Base-by-base conservation (phyloP, 2,888 invertebrate genomes). In the Aplocera efformata region DNA sequence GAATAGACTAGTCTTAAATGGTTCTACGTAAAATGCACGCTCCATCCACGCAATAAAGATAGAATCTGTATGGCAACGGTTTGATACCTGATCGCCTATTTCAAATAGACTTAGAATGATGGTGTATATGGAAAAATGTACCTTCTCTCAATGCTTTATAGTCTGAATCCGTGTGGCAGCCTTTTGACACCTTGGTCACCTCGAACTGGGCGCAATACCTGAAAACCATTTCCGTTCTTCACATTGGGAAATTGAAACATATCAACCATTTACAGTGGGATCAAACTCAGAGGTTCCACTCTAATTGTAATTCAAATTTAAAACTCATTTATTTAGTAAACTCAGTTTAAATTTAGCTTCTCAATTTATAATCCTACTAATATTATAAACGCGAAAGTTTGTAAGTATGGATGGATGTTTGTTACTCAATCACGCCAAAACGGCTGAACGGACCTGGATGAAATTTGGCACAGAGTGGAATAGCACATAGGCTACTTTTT, bases 161-260 rank as follows among this genome's bases (percentile, higher is more conserved):
- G 46, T 91, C 92, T 7, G 92, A 90, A 66, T 95, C 92, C 63
- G 92, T 91, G 71, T 93, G 92, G 75, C 96, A 96, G 5, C 94
- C 93, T 67, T 95, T 95, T 21, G 94, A 92, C 7, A 94, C 93
- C 79, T 95, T 96, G 50, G 93, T 90, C 38, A 97, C 92, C 75
- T 95, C 93, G 68, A 94, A 96, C 68, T 94, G 93, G 1, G 96
- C 94, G 76, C 96, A 96, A 77, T 97, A 96, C 75, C 97, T 96
- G 92, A 23, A 91, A 61, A 67, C 41, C 38, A 48, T 54, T 56
- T 49, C 36, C 42, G 39, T 32, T 45, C 42, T 53, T 58, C 49
- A 60, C 50, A 55, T 57, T 21, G 51, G 50, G 50, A 45, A 60
- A 69, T 62, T 63, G 51, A 64, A 63, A 60, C 50, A 56, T 46